These are phyloP conservation scores for Avahi laniger DNA, from an alignment of 2,797 vertebrate species.

Conservation along the genomic window DNA sequence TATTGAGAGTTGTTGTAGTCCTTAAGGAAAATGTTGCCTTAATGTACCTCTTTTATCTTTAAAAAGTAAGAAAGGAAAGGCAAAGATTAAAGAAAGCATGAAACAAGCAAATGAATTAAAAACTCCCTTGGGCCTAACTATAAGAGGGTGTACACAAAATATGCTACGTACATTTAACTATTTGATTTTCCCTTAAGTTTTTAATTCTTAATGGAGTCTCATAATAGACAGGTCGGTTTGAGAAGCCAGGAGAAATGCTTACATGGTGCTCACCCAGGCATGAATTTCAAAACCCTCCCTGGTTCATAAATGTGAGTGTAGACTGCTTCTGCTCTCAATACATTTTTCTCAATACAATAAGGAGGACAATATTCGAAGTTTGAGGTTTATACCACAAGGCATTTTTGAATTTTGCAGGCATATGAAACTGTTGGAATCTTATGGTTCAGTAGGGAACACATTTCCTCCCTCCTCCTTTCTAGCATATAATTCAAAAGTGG, in stretches of 20 bases:
- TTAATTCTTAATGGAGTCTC: not conserved
- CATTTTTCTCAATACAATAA: slow-evolving; percentile 49
- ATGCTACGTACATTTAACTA: not conserved
- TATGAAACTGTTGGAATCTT: not conserved
- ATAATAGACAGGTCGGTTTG: not conserved
- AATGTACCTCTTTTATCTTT: not conserved
- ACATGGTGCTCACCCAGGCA: slow-evolving; percentile 7
- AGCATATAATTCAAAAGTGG: slow-evolving; percentile 18
- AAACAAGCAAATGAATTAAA: not conserved
- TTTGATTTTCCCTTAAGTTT: slow-evolving; percentile 28
- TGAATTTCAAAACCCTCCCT: slow-evolving; percentile 37
- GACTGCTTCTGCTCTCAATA: slow-evolving; percentile 39
- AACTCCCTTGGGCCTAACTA: not conserved
- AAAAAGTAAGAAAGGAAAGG: not conserved
- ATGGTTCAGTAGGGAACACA: not conserved
- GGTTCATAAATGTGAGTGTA: slow-evolving; percentile 40
- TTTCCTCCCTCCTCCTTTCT: not conserved
- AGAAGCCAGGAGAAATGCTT: not conserved
- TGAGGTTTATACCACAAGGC: slow-evolving; percentile 46
- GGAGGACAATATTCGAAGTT: not conserved
- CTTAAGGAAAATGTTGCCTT: not conserved
- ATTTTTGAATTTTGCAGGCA: slow-evolving; percentile 42
- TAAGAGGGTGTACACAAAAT: not conserved
- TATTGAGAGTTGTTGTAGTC: not conserved
- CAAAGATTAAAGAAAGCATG: not conserved